Evolutionary conservation across 2,113 vertebrate species (phyloP).

Genomic region (Elgaria multicarinata): DNA sequence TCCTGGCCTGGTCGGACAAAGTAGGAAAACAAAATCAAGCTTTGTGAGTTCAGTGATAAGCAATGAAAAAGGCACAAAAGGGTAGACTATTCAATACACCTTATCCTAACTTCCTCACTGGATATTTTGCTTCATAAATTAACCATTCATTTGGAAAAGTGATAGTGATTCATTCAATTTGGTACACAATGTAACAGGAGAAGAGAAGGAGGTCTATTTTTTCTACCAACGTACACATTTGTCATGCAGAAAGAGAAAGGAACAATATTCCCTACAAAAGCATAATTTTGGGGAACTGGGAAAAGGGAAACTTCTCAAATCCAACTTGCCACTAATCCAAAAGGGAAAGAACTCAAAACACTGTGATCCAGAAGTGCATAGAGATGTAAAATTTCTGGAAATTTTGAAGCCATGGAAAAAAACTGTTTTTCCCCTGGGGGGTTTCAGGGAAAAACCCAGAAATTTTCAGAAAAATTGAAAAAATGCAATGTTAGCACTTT

Average conservation of each 20-base stretch:
- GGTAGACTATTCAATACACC: background rate
- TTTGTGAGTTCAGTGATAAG: background rate
- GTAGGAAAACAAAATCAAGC: background rate
- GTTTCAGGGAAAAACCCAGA: no score
- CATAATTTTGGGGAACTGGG: no score
- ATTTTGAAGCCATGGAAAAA: no score
- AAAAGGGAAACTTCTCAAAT: background rate
- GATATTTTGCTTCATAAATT: background rate
- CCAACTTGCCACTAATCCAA: background rate
- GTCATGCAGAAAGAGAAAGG: background rate
- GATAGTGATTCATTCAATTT: background rate
- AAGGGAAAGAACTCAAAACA: background rate
- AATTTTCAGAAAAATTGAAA: no score
- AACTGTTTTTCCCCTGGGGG: no score
- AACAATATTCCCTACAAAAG: background rate
- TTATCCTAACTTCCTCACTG: background rate
- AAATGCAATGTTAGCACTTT: no score
- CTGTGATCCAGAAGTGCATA: no score
- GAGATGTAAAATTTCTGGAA: no score
- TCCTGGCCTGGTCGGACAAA: slow-evolving; percentile 76
- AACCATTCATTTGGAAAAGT: background rate
- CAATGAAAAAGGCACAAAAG: background rate
- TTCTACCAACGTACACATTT: background rate
- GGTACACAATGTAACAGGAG: background rate
- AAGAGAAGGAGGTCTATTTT: background rate